Conservation (phyloP, 2,113 vertebrate species). For the Ophthalmolycus amberensis region DNA sequence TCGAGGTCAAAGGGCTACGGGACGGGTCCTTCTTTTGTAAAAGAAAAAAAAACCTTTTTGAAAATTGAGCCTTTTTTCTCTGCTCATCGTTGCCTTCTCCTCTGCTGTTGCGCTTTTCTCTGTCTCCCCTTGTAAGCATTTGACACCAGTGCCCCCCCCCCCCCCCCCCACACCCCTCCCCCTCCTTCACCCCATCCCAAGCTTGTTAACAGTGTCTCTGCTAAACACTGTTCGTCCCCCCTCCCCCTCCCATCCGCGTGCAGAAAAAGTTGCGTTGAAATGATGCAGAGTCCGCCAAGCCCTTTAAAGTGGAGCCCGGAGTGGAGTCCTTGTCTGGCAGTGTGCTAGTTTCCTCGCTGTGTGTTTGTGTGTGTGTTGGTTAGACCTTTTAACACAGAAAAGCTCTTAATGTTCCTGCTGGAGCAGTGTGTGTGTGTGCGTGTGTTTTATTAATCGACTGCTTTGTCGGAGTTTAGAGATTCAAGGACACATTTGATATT, state of each 20-base stretch:
- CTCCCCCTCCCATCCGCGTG: conserved; percentile 43
- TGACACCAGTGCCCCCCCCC: conserved; percentile 23
- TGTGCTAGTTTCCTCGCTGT: conserved; percentile 44
- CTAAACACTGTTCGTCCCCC: conserved; percentile 36
- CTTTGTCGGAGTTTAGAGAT: conserved; percentile 42
- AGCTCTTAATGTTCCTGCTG: too few species aligned
- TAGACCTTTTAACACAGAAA: too few species aligned
- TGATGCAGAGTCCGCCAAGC: conserved; percentile 71
- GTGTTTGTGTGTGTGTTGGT: too few species aligned
- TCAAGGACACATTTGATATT: conserved; percentile 52
- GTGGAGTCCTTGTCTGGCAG: conserved; percentile 57
- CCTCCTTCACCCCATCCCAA: not conserved
- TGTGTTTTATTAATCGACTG: conserved; percentile 31
- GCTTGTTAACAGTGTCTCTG: conserved; percentile 46
- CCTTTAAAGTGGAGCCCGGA: conserved; percentile 79
- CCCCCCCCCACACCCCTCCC: not conserved
- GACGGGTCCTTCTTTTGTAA: conserved; percentile 69
- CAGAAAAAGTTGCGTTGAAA: conserved; percentile 61
- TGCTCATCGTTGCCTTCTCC: conserved; percentile 82
- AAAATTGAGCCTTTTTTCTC: conserved; percentile 78
- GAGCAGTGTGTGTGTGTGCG: too few species aligned
- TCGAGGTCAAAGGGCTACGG: conserved; percentile 81
- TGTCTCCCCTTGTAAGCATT: conserved; percentile 48
- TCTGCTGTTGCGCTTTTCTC: conserved; percentile 70
- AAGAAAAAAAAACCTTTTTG: conserved; percentile 64